Evolutionary conservation across 2,797 vertebrate genomes (phyloP).

Genomic region (Poliocrania exsul): DNA sequence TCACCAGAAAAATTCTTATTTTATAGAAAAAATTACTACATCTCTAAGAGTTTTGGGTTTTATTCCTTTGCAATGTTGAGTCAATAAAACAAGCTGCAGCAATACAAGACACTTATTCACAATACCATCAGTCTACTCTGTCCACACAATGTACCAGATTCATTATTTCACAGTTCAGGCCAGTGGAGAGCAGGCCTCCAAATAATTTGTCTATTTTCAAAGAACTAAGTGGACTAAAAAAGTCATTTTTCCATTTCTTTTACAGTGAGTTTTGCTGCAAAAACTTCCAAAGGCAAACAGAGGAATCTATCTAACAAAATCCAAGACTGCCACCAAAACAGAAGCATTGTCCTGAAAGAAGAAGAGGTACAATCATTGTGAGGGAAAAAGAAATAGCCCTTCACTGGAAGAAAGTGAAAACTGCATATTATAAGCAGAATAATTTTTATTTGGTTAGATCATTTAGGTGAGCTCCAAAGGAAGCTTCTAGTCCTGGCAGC

Average conservation of each 20-base stretch:
- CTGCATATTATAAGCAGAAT: not conserved
- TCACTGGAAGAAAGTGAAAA: not conserved
- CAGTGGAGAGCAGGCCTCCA: not conserved
- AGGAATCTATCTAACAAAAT: not conserved
- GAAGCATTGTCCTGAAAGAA: not conserved
- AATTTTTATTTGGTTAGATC: not conserved
- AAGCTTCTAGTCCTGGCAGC: not conserved
- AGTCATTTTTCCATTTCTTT: not conserved
- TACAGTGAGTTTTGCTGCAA: not conserved
- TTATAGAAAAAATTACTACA: not conserved
- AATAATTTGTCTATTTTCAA: not conserved
- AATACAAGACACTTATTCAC: not conserved
- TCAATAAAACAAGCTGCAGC: not conserved
- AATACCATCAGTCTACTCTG: not conserved
- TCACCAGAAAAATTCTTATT: not conserved
- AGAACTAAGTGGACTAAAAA: not conserved
- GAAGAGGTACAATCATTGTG: not conserved
- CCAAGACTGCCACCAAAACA: not conserved
- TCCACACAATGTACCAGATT: not conserved
- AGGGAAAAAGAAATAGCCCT: not conserved
- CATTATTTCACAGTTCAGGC: not conserved
- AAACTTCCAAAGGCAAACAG: not conserved
- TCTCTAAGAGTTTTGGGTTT: not conserved
- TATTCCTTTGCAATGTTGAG: not conserved
- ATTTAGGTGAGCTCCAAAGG: not conserved